These are phyloP conservation scores for Gasterosteus aculeatus DNA, from an alignment of 2,113 vertebrate species.

Conservation along the genomic window DNA sequence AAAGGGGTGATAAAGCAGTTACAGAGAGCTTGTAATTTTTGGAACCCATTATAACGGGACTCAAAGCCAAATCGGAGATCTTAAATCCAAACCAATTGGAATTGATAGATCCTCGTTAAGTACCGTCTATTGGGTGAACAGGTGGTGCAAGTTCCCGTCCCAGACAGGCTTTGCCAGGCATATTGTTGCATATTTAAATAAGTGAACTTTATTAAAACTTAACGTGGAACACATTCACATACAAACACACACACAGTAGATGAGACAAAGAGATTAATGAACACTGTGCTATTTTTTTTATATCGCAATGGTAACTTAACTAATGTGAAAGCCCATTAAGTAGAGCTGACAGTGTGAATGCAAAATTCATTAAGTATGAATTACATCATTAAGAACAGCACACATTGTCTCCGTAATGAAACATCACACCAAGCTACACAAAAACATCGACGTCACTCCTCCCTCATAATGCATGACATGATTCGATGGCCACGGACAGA, in stretches of 20 bases:
- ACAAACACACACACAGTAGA: not conserved
- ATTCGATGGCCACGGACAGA: not conserved
- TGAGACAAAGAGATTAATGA: conserved; percentile 31
- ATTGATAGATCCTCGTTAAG: conserved; percentile 3
- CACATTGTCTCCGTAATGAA: conserved; percentile 38
- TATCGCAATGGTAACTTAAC: conserved; percentile 34
- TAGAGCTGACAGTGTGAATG: conserved; percentile 41
- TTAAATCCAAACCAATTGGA: conserved; percentile 1
- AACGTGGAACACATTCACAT: not conserved
- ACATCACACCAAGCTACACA: conserved; percentile 18
- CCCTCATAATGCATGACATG: not conserved
- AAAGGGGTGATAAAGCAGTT: conserved; percentile 1
- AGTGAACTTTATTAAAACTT: not conserved
- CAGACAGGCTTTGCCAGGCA: not conserved
- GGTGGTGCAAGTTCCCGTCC: not conserved
- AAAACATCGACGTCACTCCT: conserved; percentile 11
- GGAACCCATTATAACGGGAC: not conserved
- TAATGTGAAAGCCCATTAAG: conserved; percentile 51
- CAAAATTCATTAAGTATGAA: conserved; percentile 43
- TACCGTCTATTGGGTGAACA: conserved; percentile 2
- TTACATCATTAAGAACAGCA: conserved; percentile 36
- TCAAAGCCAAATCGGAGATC: conserved; percentile 21
- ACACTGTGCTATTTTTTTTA: conserved; percentile 18
- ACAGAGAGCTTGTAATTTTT: conserved; percentile 24
- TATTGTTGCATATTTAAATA: too few relatives aligned